Evolutionary conservation across 2,797 vertebrate species (phyloP).

Genomic region (Peromyscus attwateri): DNA sequence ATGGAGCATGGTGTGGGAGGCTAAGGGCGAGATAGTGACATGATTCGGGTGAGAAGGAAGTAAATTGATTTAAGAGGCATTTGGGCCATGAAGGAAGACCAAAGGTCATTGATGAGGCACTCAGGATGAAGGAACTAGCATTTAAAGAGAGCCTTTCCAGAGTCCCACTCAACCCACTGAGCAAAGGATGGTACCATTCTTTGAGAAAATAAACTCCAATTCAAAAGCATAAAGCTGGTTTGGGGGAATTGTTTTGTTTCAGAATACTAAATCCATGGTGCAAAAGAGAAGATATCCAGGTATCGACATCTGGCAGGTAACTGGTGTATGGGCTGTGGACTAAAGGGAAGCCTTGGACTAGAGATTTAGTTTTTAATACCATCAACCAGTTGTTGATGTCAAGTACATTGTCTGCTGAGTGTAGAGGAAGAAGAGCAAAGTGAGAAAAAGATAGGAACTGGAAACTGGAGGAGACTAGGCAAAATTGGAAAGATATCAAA

Average conservation of each 20-base stretch:
- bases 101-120: not conserved
- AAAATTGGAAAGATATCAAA: not conserved
- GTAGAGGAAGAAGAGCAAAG: not conserved
- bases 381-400: not conserved
- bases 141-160: not conserved
- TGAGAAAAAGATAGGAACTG: not conserved
- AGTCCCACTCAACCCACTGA: not conserved
- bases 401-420: not conserved
- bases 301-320: not conserved
- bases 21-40: not conserved
- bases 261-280: not conserved
- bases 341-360: not conserved
- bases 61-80: not conserved
- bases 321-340: not conserved
- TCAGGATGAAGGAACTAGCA: not conserved
- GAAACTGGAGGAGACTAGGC: not conserved
- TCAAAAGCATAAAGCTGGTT: not conserved
- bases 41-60: not conserved
- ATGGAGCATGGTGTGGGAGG: not conserved
- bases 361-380: not conserved
- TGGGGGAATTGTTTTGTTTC: slow-evolving; percentile 11
- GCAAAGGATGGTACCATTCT: not conserved
- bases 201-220: not conserved
- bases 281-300: not conserved
- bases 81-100: not conserved